Conservation (phyloP, 2,888 invertebrate species). For the Meta bourneti region DNA sequence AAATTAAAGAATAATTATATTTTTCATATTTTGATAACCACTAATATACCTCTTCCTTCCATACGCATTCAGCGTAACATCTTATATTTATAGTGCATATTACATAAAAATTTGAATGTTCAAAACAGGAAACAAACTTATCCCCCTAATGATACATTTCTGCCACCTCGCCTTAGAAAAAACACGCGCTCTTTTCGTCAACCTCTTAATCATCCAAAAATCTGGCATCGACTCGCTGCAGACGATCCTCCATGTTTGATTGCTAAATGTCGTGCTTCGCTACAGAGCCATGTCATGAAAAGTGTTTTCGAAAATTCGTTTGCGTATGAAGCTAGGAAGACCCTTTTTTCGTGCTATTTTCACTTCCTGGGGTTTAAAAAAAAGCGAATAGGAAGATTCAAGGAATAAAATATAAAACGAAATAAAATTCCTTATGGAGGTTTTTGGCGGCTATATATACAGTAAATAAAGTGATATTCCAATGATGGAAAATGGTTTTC, state of each 20-base stretch:
- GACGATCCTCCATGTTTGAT: constrained; percentile 37
- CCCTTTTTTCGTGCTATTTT: constrained; percentile 14
- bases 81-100: too few relatives aligned
- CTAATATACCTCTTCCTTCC: too few relatives aligned
- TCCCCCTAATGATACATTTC: too few relatives aligned
- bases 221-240: constrained; percentile 44
- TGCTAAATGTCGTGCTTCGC: constrained; percentile 55
- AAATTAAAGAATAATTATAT: too few relatives aligned
- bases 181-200: too few relatives aligned
- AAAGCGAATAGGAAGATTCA: constrained; percentile 5
- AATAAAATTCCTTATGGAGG: constrained; percentile 55
- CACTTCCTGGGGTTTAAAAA: neutral
- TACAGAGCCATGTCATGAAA: constrained; percentile 50
- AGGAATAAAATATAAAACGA: constrained; percentile 31
- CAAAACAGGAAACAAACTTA: too few relatives aligned
- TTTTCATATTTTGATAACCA: too few relatives aligned
- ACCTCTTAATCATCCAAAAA: constrained; percentile 23
- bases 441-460: constrained; percentile 12
- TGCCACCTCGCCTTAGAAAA: too few relatives aligned
- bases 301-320: constrained; percentile 51
- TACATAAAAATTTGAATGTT: too few relatives aligned
- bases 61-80: too few relatives aligned
- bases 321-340: constrained; percentile 19
- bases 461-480: constrained; percentile 50
- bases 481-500: constrained; percentile 48